Evolutionary conservation across 2,113 vertebrate species (phyloP).

Genomic region (Onychorhynchus coronatus): DNA sequence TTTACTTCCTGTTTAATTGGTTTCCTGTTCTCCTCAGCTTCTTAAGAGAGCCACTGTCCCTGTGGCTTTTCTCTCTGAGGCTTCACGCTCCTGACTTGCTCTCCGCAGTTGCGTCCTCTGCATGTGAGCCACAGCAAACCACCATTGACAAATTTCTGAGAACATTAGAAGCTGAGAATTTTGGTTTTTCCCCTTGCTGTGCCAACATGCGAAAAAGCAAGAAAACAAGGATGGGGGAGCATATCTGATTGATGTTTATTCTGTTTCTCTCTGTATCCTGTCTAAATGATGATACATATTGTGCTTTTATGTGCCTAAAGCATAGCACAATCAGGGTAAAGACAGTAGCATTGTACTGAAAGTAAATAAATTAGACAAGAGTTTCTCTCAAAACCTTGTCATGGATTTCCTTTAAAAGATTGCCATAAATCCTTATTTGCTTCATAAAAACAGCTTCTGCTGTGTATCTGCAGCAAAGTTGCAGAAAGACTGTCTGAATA

Average conservation of each 20-base stretch:
- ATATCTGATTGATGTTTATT: background rate
- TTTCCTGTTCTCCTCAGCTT: background rate
- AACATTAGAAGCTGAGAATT: background rate
- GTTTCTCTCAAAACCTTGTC: background rate
- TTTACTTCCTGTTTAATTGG: background rate
- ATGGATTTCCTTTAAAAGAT: constrained; percentile 1
- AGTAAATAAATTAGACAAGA: constrained; percentile 15
- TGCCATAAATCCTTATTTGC: constrained; percentile 6
- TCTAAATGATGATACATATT: background rate
- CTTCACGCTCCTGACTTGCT: background rate
- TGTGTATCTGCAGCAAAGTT: background rate
- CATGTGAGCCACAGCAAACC: background rate
- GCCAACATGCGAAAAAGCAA: background rate
- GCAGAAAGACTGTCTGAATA: background rate
- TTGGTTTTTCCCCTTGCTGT: background rate
- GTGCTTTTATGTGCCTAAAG: background rate
- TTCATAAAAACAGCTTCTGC: constrained; percentile 5
- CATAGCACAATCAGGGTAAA: background rate
- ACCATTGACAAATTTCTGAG: background rate
- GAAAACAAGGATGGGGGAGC: background rate
- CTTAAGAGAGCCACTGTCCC: background rate
- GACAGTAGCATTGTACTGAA: background rate
- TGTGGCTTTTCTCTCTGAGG: background rate
- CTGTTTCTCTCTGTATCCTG: background rate
- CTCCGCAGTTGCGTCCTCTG: constrained; percentile 6